A percentile compares a stretch with the other conserved stretches of the same genome.
Evolutionary conservation across 2,888 invertebrate species (phyloP).

Genomic region (Lasioglossum villosulum): DNA sequence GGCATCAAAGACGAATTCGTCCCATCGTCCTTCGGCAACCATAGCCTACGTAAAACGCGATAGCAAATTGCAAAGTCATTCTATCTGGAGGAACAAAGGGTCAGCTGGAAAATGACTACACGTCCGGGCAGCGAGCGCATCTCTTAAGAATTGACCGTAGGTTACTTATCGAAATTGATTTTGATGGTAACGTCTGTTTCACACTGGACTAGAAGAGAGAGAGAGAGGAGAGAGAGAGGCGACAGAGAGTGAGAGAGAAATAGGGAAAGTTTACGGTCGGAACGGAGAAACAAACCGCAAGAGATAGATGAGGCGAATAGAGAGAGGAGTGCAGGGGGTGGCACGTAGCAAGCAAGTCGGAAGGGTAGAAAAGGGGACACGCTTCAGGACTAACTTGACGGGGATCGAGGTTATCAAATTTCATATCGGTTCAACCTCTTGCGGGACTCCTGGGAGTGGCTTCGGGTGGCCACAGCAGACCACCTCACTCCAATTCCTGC

Average conservation of each 20-base stretch:
- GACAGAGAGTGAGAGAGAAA: neutral
- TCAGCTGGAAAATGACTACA: slow-evolving; percentile 3
- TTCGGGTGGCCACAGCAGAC: slow-evolving; percentile 50
- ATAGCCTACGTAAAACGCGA: neutral
- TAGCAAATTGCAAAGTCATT: slow-evolving; percentile 40
- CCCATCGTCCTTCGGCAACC: neutral
- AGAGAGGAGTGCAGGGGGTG: neutral
- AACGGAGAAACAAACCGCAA: slow-evolving; percentile 17
- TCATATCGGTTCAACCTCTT: slow-evolving; percentile 72
- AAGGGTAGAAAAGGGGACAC: slow-evolving; percentile 11
- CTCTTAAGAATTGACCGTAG: slow-evolving; percentile 46
- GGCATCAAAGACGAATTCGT: slow-evolving; percentile 34
- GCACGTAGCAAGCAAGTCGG: neutral
- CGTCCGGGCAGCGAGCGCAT: slow-evolving; percentile 22
- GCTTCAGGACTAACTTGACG: slow-evolving; percentile 53
- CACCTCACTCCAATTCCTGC: slow-evolving; percentile 50
- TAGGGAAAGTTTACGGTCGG: neutral
- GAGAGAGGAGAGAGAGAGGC: neutral
- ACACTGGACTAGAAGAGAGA: neutral
- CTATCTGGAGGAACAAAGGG: slow-evolving; percentile 27
- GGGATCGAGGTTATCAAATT: slow-evolving; percentile 74
- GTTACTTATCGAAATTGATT: slow-evolving; percentile 68
- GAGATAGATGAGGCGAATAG: neutral
- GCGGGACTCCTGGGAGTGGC: slow-evolving; percentile 42
- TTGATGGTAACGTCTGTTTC: slow-evolving; percentile 29